Base-by-base conservation (phyloP, 2,113 vertebrate species). In the Chaetops frenatus region DNA sequence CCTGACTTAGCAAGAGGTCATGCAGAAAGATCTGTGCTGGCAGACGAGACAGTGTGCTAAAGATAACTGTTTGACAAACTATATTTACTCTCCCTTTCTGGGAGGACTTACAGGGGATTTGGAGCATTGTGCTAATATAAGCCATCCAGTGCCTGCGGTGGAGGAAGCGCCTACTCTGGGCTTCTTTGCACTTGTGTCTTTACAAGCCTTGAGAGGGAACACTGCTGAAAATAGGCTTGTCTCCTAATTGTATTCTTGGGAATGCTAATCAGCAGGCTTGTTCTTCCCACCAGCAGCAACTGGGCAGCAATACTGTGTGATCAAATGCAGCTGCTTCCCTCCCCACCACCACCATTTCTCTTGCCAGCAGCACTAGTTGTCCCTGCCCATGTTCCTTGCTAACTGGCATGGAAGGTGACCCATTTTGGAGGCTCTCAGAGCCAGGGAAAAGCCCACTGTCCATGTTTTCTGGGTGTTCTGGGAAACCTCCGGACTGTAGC, bases 91-190 rank as follows among this genome's bases (percentile, higher is more conserved):
- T 96, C 90, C 69, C 90, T 97, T 97, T 97, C 94, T 94, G 92
- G 86, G 92, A 97, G 93, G 96, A 96, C 94, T 97, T 97, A 96
- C n/a, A 94, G 80, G 92, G 94, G 95, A 97, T 97, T 96, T 96
- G 92, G 88, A 96, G 86, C 95, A 93, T 86, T 93, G 95, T 96
- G 88, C 90, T 96, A 96, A 96, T 96, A 94, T 94, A 94, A 95
- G 94, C 88, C 92, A 86, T 71, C 54, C 90, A 88, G 69, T 89
- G 94, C 87, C 93, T 86, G 82, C 14, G 33, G 82, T 94, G 86
- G 93, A 96, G 94, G 92, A 96, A 96, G 96, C 31, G 48, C 83
- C 65, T 71, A 71, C 96, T 88, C 77, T 0, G 2, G 72, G 76
- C 86, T 96, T 86, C 94, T 95, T 86, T 93, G 73, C 8, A 0